These are phyloP conservation scores for Protomyctophum bolini DNA, from an alignment of 2,113 vertebrate species.

Conservation along the genomic window DNA sequence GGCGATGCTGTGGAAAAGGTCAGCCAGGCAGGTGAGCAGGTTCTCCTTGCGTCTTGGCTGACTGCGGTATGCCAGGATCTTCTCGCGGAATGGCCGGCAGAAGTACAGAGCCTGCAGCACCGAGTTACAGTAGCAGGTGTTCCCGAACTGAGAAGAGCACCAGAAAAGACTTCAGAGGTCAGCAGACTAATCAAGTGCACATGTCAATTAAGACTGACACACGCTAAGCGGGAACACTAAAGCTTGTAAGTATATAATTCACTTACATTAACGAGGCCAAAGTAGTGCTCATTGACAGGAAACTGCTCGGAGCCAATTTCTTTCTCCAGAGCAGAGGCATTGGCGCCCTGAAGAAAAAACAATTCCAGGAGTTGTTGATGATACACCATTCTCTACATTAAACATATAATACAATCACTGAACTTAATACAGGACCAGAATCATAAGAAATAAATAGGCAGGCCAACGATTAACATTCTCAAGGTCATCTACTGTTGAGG, in stretches of 20 bases:
- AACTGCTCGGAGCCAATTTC: constrained; percentile 99
- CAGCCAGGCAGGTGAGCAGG: constrained; percentile 93
- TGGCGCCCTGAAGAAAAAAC: constrained; percentile 87
- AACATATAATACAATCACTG: too few species aligned
- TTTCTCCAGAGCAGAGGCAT: constrained; percentile 99
- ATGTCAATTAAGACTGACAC: not conserved
- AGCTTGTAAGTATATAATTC: not conserved
- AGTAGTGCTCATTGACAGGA: constrained; percentile 99
- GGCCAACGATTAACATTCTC: not conserved
- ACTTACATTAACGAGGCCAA: constrained; percentile 98
- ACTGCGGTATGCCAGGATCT: constrained; percentile 95
- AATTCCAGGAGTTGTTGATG: not conserved
- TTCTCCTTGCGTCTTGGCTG: constrained; percentile 98
- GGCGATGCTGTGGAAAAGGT: constrained; percentile 97
- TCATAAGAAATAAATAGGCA: not conserved
- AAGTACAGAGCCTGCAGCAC: constrained; percentile 98
- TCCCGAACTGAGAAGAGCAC: constrained; percentile 87
- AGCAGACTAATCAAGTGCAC: too few species aligned
- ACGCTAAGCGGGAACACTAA: not conserved
- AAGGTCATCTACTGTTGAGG: constrained; percentile 21
- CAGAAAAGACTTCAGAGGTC: not conserved
- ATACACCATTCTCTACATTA: too few species aligned
- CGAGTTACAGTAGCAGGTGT: constrained; percentile 99
- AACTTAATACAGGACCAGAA: not conserved
- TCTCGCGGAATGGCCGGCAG: constrained; percentile 96